Evolutionary conservation across 2,113 vertebrate species (phyloP), one percentile per base, ranked within the genome.

Genomic region (Anhinga rufa): DNA sequence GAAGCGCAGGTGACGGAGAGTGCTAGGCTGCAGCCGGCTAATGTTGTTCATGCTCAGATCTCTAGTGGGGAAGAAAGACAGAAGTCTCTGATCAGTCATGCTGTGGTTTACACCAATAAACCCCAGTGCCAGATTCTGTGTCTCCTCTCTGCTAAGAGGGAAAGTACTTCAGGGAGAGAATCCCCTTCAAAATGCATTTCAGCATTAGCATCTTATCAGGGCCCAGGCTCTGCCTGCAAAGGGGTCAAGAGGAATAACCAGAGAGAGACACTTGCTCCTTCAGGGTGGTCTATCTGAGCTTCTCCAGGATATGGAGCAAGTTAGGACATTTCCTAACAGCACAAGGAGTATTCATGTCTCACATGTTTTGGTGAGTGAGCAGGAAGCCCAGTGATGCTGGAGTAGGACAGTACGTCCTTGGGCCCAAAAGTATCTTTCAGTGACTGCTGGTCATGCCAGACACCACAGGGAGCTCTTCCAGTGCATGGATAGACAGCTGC

Each of bases 31-130:
- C 85, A 99, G 98, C 93, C 96, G 96, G 5, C 99, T 99, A 94
- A 99, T 99, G 98, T 99, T 99, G 98, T 99, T 99, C 99, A 99
- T 99, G 94, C 99, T 99, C 96, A 99, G 98, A 89, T 99, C 99
- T 76, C 99, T 99, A 82, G 9, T 12, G 48, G 70, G 88, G 72
- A 95, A 96, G 36, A 82, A 40, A 66, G 26, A 88, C 32, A 96
- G 70, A 57, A 55, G 26, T 12, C 36, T 93, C 48, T 75, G 82
- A 46, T 94, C 82, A 97, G 70, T 38, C 75, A 48, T 1, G 1
- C 6, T 5, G 61, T 32, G 40, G 5, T 68, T 64, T 31, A 38
- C 22, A 26, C 5, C 12, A 61, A 38, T 9, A 79, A 51, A 44
- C 9, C 57, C 31, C 57, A 31, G 7, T 19, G 40, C 58, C 44